Conservation (phyloP, 2,888 invertebrate species). For the Selenia dentaria region DNA sequence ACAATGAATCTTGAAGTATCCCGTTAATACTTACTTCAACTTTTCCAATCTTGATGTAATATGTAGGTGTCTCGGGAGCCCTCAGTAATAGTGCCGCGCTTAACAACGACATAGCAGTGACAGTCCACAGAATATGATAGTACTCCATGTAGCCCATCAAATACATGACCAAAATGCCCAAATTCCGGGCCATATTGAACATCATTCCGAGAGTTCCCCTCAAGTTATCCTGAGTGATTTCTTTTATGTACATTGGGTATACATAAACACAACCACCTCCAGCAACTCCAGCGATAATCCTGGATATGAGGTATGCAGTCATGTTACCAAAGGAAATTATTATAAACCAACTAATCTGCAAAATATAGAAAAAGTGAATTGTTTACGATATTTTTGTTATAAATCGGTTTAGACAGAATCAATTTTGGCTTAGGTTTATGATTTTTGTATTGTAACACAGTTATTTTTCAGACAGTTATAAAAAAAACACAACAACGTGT, state of each 20-base stretch:
- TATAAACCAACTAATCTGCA: slow-evolving; percentile 45
- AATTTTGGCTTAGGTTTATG: too few relatives aligned
- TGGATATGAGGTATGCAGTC: slow-evolving; percentile 44
- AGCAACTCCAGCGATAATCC: slow-evolving; percentile 47
- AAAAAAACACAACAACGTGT: too few relatives aligned
- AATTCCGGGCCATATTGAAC: slow-evolving; percentile 41
- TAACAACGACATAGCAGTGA: slow-evolving; percentile 42
- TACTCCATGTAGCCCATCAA: slow-evolving; percentile 52
- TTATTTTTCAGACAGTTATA: too few relatives aligned
- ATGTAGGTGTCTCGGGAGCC: slow-evolving; percentile 65
- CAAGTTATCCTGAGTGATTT: slow-evolving; percentile 55
- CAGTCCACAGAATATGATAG: slow-evolving; percentile 45
- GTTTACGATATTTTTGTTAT: neutral
- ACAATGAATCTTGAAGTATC: too few relatives aligned
- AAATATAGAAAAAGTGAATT: slow-evolving; percentile 13
- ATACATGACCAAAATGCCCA: slow-evolving; percentile 51
- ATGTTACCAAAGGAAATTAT: slow-evolving; percentile 36
- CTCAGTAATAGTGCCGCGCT: slow-evolving; percentile 44
- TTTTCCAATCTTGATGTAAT: slow-evolving; percentile 52
- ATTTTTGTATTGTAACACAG: too few relatives aligned
- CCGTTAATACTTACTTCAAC: slow-evolving; percentile 52
- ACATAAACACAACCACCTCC: slow-evolving; percentile 53
- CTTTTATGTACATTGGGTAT: slow-evolving; percentile 57
- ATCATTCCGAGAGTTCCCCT: slow-evolving; percentile 52
- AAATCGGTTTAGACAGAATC: too few relatives aligned